These are phyloP conservation scores for Calonectris borealis DNA, from an alignment of 2,113 vertebrate genomes.

Conservation along the genomic window DNA sequence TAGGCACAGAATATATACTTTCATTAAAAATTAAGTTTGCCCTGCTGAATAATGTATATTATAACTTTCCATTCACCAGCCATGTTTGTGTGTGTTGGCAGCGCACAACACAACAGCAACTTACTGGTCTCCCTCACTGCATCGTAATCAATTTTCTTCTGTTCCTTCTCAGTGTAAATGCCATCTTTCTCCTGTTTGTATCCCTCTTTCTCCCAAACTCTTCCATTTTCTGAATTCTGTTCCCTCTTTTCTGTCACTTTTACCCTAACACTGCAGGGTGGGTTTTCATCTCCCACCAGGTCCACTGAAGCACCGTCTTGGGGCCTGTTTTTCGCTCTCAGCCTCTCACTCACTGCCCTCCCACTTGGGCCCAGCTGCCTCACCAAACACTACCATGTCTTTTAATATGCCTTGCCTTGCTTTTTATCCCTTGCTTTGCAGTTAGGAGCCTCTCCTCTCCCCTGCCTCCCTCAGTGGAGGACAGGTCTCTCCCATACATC, in stretches of 20 bases:
- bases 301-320: neutral
- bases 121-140: neutral
- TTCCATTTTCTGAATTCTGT: neutral
- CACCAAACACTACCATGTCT: neutral
- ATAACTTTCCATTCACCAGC: neutral
- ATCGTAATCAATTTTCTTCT: neutral
- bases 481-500: neutral
- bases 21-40: constrained; percentile 47
- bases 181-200: neutral
- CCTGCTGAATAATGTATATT: constrained; percentile 6
- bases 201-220: neutral
- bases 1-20: constrained; percentile 4
- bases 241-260: neutral
- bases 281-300: neutral
- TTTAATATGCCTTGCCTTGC: neutral
- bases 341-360: neutral
- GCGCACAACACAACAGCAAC: neutral
- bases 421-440: neutral
- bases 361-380: neutral
- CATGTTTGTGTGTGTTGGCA: neutral
- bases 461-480: neutral
- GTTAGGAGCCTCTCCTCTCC: neutral
- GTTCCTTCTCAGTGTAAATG: neutral
- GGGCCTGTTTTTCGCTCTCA: neutral
- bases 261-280: neutral